Evolutionary conservation across 2,888 invertebrate genomes (phyloP).

Genomic region (Zygogramma bicolorata): DNA sequence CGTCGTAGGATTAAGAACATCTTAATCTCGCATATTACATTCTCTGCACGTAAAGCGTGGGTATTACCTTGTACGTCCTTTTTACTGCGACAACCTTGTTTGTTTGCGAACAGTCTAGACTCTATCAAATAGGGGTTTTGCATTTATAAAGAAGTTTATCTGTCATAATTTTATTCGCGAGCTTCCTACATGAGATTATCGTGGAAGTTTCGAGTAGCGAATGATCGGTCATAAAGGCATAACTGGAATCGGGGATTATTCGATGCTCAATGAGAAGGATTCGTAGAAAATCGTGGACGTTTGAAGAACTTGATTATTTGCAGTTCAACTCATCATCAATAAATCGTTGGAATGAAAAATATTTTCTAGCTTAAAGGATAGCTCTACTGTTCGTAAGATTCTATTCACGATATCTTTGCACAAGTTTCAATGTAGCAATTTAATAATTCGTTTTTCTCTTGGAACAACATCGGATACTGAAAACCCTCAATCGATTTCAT

Average conservation of each 20-base stretch:
- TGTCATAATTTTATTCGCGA: background rate
- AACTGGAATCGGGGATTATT: background rate
- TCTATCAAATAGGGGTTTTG: constrained; percentile 10
- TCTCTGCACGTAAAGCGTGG: constrained; percentile 25
- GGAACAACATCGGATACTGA: too few species aligned
- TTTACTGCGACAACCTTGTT: constrained; percentile 4
- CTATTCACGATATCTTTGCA: too few species aligned
- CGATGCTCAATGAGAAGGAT: background rate
- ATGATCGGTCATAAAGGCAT: background rate
- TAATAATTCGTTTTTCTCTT: too few species aligned
- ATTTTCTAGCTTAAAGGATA: too few species aligned
- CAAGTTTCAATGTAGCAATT: too few species aligned
- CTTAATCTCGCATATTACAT: constrained; percentile 21
- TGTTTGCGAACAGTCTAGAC: constrained; percentile 12
- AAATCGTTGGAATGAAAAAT: too few species aligned
- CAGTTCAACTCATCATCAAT: too few species aligned
- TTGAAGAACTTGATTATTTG: background rate
- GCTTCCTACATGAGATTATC: background rate
- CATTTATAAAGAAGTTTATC: constrained; percentile 1
- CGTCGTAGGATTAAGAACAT: constrained; percentile 27
- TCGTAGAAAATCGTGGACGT: background rate
- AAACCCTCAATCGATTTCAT: too few species aligned
- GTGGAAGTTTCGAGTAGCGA: background rate
- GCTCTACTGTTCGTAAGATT: too few species aligned
- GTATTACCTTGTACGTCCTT: constrained; percentile 8